These are phyloP conservation scores for Poecilobothrus nobilitatus DNA, from an alignment of 2,888 invertebrate genomes.

Conservation along the genomic window DNA sequence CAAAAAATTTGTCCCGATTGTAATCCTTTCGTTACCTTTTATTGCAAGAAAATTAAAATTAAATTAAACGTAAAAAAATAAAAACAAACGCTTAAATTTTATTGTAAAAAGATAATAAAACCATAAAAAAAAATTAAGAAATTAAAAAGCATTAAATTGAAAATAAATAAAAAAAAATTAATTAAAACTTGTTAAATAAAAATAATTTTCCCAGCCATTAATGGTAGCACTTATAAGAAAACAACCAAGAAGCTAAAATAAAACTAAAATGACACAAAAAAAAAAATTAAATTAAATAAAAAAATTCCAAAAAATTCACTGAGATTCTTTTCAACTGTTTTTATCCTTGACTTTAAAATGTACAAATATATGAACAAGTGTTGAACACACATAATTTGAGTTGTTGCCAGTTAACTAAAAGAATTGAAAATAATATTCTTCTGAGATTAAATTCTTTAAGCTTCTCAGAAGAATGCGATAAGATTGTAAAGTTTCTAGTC, in stretches of 20 bases:
- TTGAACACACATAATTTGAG: too few relatives aligned
- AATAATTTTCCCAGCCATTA: constrained; percentile 11
- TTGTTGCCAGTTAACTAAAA: too few relatives aligned
- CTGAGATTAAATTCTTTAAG: too few relatives aligned
- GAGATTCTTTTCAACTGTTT: neutral
- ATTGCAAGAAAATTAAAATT: too few relatives aligned
- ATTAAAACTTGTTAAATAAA: constrained; percentile 2
- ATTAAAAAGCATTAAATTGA: neutral
- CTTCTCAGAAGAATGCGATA: too few relatives aligned
- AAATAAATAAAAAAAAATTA: neutral
- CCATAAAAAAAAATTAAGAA: neutral
- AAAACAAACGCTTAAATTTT: neutral
- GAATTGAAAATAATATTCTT: too few relatives aligned
- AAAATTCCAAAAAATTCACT: neutral
- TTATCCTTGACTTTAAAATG: too few relatives aligned
- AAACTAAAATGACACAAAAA: neutral
- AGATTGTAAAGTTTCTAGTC: too few relatives aligned
- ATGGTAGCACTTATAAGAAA: neutral
- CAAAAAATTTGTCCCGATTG: too few relatives aligned
- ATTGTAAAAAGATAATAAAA: neutral
- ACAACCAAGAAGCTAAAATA: neutral
- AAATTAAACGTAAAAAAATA: too few relatives aligned
- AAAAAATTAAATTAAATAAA: neutral
- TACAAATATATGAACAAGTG: too few relatives aligned
- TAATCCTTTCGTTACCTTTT: too few relatives aligned